Percentiles rank a stretch among this genome's conserved stretches.
phyloP scores from a whole-genome alignment of 2,797 vertebrate genomes.

The Acestrorhynchus altus region DNA sequence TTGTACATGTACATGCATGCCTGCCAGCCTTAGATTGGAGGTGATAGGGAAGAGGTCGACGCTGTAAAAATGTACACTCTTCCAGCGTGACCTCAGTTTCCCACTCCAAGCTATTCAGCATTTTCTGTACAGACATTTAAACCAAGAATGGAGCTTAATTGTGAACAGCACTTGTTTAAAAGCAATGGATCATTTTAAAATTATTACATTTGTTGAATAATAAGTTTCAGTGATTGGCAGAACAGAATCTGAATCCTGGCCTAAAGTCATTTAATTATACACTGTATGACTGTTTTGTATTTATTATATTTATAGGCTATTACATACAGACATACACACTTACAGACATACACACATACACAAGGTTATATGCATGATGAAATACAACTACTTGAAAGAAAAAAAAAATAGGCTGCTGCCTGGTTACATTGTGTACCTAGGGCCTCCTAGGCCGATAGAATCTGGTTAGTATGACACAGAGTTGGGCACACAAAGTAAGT shows the following conservation, averaged over 20 bases:
- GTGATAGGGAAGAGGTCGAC: neutral
- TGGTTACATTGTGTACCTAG: neutral
- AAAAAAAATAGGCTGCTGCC: neutral
- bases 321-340: no score
- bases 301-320: no score
- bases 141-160: neutral
- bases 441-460: neutral
- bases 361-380: neutral
- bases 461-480: neutral
- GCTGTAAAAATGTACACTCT: neutral
- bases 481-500: no score
- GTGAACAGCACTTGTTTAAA: neutral
- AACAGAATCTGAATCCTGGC: no score
- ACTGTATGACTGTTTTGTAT: no score
- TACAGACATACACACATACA: no score
- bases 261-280: no score
- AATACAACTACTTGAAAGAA: neutral
- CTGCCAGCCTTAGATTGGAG: neutral
- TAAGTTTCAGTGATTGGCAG: no score
- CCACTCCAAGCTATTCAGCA: neutral
- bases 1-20: slow-evolving; percentile 7
- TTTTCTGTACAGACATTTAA: no score
- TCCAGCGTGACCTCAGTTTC: neutral
- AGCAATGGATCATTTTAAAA: neutral
- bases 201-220: no score